A percentile compares a stretch with the other conserved stretches of the same genome.
phyloP scores from a whole-genome alignment of 2,113 vertebrate species.

The Malurus cyaneus region DNA sequence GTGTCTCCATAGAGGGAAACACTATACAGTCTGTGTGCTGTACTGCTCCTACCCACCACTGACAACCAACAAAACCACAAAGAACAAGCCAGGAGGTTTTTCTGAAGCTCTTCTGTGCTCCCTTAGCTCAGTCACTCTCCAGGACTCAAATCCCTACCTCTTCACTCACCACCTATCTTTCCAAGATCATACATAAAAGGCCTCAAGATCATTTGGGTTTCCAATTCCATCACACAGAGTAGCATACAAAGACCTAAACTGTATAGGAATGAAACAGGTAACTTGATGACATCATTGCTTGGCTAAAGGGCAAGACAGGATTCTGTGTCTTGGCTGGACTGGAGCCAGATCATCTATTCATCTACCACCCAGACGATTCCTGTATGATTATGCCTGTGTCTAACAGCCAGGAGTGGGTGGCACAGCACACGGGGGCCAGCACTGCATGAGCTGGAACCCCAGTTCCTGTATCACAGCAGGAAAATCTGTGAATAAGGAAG shows the following conservation, averaged over 20 bases:
- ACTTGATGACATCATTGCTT: not conserved
- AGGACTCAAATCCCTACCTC: not conserved
- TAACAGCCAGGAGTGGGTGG: slow-evolving; percentile 10
- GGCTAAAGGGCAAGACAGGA: not conserved
- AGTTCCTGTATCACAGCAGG: not conserved
- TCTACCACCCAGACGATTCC: not conserved
- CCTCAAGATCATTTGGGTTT: not conserved
- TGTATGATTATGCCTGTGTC: not conserved
- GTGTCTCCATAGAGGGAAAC: not conserved
- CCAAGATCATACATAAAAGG: not conserved
- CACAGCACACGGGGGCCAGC: not conserved
- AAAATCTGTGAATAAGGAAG: not conserved
- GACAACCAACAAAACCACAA: not conserved
- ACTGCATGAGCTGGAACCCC: slow-evolving; percentile 18
- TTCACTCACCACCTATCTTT: not conserved
- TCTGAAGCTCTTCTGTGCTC: not conserved
- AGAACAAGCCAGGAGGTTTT: not conserved
- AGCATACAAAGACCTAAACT: not conserved
- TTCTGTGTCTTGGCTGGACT: not conserved
- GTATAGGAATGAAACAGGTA: not conserved
- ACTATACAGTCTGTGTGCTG: not conserved
- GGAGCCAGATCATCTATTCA: not conserved
- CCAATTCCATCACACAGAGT: not conserved
- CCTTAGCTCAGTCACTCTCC: not conserved
- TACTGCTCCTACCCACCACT: not conserved